Conservation (phyloP, 1,140 invertebrate species). For the Episyrphus balteatus region DNA sequence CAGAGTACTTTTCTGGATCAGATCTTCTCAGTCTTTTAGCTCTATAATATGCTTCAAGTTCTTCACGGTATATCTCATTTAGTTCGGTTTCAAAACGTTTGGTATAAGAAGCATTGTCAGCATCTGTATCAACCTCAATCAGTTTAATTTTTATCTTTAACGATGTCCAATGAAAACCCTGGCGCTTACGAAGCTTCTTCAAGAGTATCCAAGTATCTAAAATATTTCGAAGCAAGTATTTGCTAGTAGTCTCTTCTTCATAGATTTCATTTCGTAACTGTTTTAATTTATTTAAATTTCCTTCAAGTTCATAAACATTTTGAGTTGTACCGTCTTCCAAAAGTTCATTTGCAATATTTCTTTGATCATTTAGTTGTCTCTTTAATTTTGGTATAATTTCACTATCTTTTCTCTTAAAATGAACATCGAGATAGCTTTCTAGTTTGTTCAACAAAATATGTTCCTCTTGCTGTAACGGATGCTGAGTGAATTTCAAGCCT, state of each 20-base stretch:
- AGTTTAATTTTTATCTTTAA: constrained; percentile 33
- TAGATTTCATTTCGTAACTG: constrained; percentile 29
- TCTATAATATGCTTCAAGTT: constrained; percentile 26
- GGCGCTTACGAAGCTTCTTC: constrained; percentile 28
- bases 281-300: constrained; percentile 22
- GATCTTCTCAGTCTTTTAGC: constrained; percentile 19
- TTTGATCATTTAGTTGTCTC: constrained; percentile 29
- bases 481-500: constrained; percentile 34
- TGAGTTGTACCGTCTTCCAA: constrained; percentile 8
- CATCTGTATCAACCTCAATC: constrained; percentile 10
- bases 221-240: constrained; percentile 23
- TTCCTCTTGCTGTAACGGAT: constrained; percentile 36
- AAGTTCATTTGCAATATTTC: constrained; percentile 21
- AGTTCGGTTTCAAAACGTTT: constrained; percentile 29
- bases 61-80: constrained; percentile 34
- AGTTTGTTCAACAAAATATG: constrained; percentile 33
- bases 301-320: constrained; percentile 4
- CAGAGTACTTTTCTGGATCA: constrained; percentile 4
- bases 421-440: constrained; percentile 27
- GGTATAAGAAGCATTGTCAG: constrained; percentile 15
- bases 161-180: constrained; percentile 32
- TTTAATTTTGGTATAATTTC: constrained; percentile 21
- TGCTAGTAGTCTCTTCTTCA: constrained; percentile 23
- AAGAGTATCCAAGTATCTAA: constrained; percentile 35
- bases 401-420: constrained; percentile 17